phyloP scores from a whole-genome alignment of 2,113 vertebrate genomes.

The Promerops cafer region DNA sequence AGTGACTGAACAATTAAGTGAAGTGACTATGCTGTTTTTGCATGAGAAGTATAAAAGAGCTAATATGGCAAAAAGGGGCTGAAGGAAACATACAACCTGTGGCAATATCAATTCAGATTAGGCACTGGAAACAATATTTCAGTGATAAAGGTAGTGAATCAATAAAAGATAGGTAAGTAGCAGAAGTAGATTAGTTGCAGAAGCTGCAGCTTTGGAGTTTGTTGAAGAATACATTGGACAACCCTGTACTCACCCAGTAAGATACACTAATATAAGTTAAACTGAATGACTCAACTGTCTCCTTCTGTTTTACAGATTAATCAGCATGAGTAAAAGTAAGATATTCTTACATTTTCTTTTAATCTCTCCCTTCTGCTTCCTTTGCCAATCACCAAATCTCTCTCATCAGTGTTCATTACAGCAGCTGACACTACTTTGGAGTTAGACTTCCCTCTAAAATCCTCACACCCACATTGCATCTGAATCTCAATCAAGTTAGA shows the following conservation, averaged over 20 bases:
- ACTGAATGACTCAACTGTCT: neutral
- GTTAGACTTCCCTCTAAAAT: neutral
- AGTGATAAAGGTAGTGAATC: neutral
- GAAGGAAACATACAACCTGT: neutral
- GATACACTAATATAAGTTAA: neutral
- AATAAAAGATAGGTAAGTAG: neutral
- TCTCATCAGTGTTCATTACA: neutral
- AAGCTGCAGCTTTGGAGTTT: neutral
- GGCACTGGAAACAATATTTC: neutral
- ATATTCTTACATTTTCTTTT: neutral
- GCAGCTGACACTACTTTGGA: neutral
- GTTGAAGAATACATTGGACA: neutral
- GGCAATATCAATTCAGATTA: neutral
- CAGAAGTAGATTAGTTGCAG: neutral
- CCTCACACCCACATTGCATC: neutral
- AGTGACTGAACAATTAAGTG: neutral
- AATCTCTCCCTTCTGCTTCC: neutral
- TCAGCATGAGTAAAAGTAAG: neutral
- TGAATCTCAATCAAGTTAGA: neutral
- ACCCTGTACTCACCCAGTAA: neutral
- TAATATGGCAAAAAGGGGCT: neutral
- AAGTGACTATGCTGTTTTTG: neutral
- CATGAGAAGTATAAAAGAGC: neutral
- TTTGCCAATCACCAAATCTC: neutral
- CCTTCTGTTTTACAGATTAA: neutral